Percentiles rank a stretch among this genome's conserved stretches.
Conservation (phyloP, 2,888 invertebrate genomes). For the Nysson spinosus region DNA sequence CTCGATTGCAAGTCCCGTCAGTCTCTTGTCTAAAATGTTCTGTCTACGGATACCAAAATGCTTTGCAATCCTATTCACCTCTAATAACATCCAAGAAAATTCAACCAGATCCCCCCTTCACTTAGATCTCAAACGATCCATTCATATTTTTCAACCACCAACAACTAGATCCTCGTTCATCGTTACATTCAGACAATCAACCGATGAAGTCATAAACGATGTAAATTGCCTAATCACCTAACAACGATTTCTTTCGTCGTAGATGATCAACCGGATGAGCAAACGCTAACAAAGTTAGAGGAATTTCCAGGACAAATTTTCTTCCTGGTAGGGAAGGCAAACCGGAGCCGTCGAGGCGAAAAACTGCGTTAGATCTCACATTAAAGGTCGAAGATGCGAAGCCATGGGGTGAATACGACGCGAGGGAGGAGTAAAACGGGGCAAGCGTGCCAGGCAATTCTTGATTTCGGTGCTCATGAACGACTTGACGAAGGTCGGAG, state of each 20-base stretch:
- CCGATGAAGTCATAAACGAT: no score
- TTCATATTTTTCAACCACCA: no score
- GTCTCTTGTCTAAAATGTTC: slow-evolving; percentile 62
- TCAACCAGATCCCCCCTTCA: no score
- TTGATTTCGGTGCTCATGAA: slow-evolving; percentile 58
- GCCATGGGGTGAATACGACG: slow-evolving; percentile 29
- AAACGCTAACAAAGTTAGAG: no score
- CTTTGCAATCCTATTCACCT: slow-evolving; percentile 36
- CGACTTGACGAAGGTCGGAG: slow-evolving; percentile 69
- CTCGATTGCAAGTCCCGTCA: slow-evolving; percentile 67
- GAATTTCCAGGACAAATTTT: no score
- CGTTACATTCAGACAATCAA: no score
- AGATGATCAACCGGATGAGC: no score
- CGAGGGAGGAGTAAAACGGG: slow-evolving; percentile 20
- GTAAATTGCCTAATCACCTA: no score
- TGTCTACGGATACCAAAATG: slow-evolving; percentile 54
- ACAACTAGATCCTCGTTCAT: no score
- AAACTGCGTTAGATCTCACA: slow-evolving; percentile 60
- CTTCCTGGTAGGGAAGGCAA: no score
- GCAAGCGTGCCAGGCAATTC: slow-evolving; percentile 52
- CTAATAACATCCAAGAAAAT: slow-evolving; percentile 26
- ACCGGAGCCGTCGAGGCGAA: slow-evolving; percentile 27
- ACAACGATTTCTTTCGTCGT: no score
- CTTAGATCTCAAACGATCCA: no score
- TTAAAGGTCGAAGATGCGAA: slow-evolving; percentile 48